Evolutionary conservation across 92 coral and sea anemone species (phyloP).

Genomic region (Paragorgia papillata): DNA sequence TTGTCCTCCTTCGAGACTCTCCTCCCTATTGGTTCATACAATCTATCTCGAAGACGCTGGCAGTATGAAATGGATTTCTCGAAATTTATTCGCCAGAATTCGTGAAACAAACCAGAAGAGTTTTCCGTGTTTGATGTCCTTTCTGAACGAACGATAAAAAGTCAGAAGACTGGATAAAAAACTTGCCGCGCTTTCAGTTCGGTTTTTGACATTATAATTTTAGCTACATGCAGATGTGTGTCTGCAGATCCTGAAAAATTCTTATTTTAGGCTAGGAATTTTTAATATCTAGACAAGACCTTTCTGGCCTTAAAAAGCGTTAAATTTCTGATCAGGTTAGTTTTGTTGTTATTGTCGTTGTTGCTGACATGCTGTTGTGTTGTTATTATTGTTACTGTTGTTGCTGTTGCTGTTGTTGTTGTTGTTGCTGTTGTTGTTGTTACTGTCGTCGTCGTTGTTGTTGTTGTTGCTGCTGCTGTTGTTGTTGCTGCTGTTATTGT

Average conservation of each 20-base stretch:
- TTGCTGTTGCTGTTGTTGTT: constrained; percentile 2
- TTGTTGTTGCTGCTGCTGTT: background rate
- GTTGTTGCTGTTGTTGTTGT: background rate
- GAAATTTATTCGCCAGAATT: constrained; percentile 16
- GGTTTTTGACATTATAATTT: too few species aligned
- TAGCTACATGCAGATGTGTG: too few species aligned
- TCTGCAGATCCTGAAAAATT: too few species aligned
- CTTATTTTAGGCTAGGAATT: too few species aligned
- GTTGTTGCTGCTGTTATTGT: background rate
- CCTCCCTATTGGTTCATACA: constrained; percentile 14
- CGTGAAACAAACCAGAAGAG: constrained; percentile 1
- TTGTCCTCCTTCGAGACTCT: constrained; percentile 3
- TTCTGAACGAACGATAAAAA: constrained; percentile 9
- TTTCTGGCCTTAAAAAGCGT: too few species aligned
- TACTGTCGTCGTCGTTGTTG: background rate
- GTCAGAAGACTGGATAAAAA: too few species aligned
- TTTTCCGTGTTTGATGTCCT: background rate
- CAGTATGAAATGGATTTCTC: constrained; percentile 21
- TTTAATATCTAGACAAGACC: too few species aligned
- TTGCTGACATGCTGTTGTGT: background rate
- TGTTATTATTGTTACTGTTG: background rate
- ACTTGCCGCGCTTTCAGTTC: too few species aligned
- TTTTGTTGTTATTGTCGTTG: too few species aligned
- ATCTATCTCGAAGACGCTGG: constrained; percentile 4
- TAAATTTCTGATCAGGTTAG: too few species aligned